phyloP scores from a whole-genome alignment of 2,888 invertebrate species.

The Philhelius pedissequus region DNA sequence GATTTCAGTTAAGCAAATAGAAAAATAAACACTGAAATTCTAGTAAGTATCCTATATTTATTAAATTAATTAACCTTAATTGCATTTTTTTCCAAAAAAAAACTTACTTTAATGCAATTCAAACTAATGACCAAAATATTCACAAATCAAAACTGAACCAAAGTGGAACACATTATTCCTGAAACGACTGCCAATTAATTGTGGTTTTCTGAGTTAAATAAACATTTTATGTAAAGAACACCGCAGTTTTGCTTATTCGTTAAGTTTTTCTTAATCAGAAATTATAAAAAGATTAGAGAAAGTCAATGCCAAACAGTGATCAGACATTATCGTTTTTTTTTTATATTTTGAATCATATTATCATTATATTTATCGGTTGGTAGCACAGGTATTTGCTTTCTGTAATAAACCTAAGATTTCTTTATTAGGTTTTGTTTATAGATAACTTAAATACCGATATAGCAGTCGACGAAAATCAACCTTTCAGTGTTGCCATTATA shows the following conservation, averaged over 20 bases:
- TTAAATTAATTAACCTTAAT: no score
- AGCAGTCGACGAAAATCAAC: no score
- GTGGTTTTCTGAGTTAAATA: not conserved
- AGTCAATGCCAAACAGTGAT: slow-evolving; percentile 1
- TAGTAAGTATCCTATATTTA: no score
- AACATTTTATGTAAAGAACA: not conserved
- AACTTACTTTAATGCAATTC: not conserved
- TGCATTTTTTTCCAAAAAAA: no score
- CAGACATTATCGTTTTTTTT: not conserved
- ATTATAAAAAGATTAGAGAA: slow-evolving; percentile 16
- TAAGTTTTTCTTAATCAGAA: slow-evolving; percentile 9
- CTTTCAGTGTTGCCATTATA: no score
- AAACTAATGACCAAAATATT: not conserved
- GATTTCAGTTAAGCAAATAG: not conserved
- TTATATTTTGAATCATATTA: not conserved
- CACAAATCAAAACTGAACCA: not conserved
- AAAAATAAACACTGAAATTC: no score
- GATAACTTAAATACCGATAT: no score
- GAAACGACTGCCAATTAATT: not conserved
- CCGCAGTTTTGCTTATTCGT: not conserved
- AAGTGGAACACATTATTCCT: not conserved
- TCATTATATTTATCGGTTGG: slow-evolving; percentile 2
- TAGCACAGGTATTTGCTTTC: not conserved
- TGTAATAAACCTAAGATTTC: not conserved
- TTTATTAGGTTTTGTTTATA: no score